Percentiles rank a stretch among this genome's conserved stretches.
These are phyloP conservation scores for Pterostichus madidus DNA, from an alignment of 2,888 invertebrate species.

Conservation along the genomic window DNA sequence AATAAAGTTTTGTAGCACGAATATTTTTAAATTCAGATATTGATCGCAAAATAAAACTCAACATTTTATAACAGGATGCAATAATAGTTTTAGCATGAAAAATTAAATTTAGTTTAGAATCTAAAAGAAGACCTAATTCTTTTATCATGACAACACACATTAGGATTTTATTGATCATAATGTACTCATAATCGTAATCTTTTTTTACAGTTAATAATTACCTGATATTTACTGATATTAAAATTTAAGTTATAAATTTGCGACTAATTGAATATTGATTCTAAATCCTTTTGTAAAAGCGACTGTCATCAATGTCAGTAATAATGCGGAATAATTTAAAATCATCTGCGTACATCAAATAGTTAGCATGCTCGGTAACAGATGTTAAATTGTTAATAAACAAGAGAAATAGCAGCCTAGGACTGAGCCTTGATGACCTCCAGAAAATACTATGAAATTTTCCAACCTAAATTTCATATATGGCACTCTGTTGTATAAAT, in stretches of 20 bases:
- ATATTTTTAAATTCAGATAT: neutral
- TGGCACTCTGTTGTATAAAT: too few species aligned
- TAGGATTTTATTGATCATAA: neutral
- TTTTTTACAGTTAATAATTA: neutral
- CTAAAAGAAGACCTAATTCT: neutral
- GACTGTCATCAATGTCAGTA: neutral
- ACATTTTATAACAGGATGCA: neutral
- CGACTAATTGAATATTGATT: neutral
- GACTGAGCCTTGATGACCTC: too few species aligned
- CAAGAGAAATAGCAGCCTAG: too few species aligned
- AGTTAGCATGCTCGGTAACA: too few species aligned
- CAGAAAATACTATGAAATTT: too few species aligned
- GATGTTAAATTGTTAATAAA: too few species aligned
- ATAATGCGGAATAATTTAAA: too few species aligned
- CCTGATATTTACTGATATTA: neutral
- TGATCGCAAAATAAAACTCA: neutral
- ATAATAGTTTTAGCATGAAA: neutral
- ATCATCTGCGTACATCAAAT: too few species aligned
- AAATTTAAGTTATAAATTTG: conserved; percentile 3
- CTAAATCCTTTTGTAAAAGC: neutral
- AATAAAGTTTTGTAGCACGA: neutral
- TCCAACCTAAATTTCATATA: too few species aligned
- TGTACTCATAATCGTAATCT: neutral
- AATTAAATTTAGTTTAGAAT: conserved; percentile 1
- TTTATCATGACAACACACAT: neutral